Conservation (phyloP, 2,888 invertebrate genomes). For the Volucella inflata region DNA sequence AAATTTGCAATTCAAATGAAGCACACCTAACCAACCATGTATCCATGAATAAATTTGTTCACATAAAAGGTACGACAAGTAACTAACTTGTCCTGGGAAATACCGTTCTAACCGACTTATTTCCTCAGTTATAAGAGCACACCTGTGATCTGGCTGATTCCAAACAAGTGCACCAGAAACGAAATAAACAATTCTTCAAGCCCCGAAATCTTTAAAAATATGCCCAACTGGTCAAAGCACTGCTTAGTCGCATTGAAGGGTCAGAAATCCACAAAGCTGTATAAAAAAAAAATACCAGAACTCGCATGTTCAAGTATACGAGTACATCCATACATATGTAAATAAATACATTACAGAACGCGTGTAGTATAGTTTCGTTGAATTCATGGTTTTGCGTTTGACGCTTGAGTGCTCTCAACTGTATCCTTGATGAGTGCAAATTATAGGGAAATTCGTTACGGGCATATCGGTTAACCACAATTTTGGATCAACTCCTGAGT, state of each 20-base stretch:
- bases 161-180: slow-evolving; percentile 44
- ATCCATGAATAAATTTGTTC: slow-evolving; percentile 64
- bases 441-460: slow-evolving; percentile 73
- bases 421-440: slow-evolving; percentile 71
- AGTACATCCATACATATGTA: too few species aligned
- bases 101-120: slow-evolving; percentile 58
- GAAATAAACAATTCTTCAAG: neutral
- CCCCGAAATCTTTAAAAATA: slow-evolving; percentile 27
- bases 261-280: slow-evolving; percentile 45
- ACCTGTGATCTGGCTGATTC: slow-evolving; percentile 46
- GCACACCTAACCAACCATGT: slow-evolving; percentile 55
- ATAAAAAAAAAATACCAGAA: too few species aligned
- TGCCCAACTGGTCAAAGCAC: slow-evolving; percentile 7
- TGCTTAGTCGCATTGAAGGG: slow-evolving; percentile 1
- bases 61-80: slow-evolving; percentile 8
- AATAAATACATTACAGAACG: slow-evolving; percentile 27
- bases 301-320: too few species aligned
- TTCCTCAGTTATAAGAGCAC: slow-evolving; percentile 15
- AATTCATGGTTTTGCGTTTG: slow-evolving; percentile 65
- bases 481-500: slow-evolving; percentile 48
- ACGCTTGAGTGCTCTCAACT: slow-evolving; percentile 64
- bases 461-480: slow-evolving; percentile 74
- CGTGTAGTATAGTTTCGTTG: slow-evolving; percentile 46
- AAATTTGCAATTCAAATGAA: slow-evolving; percentile 59
- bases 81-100: slow-evolving; percentile 46